Base-by-base conservation (phyloP, 2,888 invertebrate species). In the Cerastis rubricosa region DNA sequence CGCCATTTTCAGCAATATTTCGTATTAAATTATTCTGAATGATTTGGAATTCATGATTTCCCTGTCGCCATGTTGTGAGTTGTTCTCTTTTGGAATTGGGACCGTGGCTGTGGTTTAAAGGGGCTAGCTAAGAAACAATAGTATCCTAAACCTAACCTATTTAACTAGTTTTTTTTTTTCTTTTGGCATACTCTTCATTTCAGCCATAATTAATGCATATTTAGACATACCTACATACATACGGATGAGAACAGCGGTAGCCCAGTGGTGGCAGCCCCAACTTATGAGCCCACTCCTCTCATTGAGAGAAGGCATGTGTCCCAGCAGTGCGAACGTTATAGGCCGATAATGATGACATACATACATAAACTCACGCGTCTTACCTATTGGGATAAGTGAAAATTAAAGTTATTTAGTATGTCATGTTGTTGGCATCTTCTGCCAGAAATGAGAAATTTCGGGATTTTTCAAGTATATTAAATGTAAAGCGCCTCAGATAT, bases 11-110 rank as follows among this genome's bases (percentile, higher is more conserved):
- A 79, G 76, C 22, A 71, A 57, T 40, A 71, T 73, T 85, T 74
- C 57, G n/a, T 70, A 87, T 78, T 81, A 29, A 81, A 71, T 43
- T 79, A 81, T 84, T 85, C 86, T 43, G 66, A 47, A 43, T 35
- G 7, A 74, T 78, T 87, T 86, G 76, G 76, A 64, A 79, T 89
- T 83, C 84, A 89, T 87, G 81, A 87, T 70, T 85, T 88, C 83
- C 83, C 61, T 69, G 84, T 86, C 80, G 77, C 78, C 84, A 66
- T 77, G 61, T 45, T 76, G 71, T 3, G 49, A 65, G 7, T 25
- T 65, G 19, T 17, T 54, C 25, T 57, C 57, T 75, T 78, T 75
- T 65, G 22, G 14, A 61, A 45, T 35, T 47, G 0, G 29, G 25
- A 63, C 40, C 45, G 35, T 29, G 61, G n/a, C 22, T 74, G 11